Evolutionary conservation across 2,113 vertebrate species (phyloP).

Genomic region (Phoenicopterus ruber): DNA sequence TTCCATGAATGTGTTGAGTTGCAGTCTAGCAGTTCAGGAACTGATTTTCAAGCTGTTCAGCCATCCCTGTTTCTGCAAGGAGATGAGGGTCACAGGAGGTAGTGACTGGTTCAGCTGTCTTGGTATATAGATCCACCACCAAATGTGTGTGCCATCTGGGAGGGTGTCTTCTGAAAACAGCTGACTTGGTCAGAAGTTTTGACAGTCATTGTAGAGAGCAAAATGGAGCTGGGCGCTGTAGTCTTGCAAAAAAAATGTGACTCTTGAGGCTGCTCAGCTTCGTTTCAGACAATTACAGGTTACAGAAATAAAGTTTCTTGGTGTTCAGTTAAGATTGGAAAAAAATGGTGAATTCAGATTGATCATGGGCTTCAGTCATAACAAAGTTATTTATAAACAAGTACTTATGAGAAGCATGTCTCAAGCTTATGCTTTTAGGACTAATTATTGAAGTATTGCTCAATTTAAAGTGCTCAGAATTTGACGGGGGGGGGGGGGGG

Average conservation of each 20-base stretch:
- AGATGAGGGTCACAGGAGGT: background rate
- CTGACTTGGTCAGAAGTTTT: background rate
- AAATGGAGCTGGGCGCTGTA: background rate
- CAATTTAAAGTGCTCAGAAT: background rate
- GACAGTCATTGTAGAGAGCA: background rate
- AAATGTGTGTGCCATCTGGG: rapidly evolving
- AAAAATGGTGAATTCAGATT: background rate
- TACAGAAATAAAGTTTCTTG: background rate
- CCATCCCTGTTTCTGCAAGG: background rate
- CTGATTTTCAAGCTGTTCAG: background rate
- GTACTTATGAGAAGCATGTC: background rate
- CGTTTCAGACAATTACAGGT: background rate
- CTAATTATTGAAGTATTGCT: background rate
- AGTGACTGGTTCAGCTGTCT: background rate
- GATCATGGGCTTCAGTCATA: background rate
- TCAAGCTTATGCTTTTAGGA: background rate
- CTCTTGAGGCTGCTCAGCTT: background rate
- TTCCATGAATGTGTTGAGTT: background rate
- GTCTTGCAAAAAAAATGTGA: background rate
- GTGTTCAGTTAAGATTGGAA: background rate
- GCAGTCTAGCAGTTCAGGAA: background rate
- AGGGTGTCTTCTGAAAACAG: background rate
- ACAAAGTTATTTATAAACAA: background rate
- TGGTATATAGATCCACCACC: background rate
- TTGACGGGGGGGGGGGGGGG: background rate